Evolutionary conservation across 1,140 invertebrate species (phyloP).

Genomic region (Drosophila saltans): DNA sequence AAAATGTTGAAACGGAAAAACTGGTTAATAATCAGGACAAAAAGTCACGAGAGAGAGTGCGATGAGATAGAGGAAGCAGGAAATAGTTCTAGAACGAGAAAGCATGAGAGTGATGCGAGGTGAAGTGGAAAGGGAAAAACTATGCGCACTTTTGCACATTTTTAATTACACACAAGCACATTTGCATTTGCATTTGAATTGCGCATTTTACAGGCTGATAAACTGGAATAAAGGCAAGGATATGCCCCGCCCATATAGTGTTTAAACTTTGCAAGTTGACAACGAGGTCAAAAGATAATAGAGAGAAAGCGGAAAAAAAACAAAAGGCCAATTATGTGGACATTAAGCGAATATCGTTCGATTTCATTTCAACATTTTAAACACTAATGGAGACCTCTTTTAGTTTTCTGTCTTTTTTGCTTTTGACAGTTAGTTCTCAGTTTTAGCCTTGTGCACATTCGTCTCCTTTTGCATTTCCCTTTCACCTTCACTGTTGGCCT

Average conservation of each 20-base stretch:
- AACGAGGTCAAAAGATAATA: constrained; percentile 40
- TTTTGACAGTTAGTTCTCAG: not conserved
- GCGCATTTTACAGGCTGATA: constrained; percentile 80
- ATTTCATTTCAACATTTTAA: constrained; percentile 32
- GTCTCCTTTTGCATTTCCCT: not conserved
- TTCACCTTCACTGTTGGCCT: not conserved
- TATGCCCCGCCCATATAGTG: constrained; percentile 46
- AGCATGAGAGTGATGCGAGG: not conserved
- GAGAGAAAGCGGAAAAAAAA: constrained; percentile 51
- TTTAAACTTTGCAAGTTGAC: constrained; percentile 73
- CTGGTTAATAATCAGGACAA: constrained; percentile 3
- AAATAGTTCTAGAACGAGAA: not conserved
- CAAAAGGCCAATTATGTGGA: constrained; percentile 41
- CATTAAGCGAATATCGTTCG: constrained; percentile 9
- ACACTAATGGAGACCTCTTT: constrained; percentile 42
- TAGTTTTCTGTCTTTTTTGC: not conserved
- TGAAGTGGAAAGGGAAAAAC: constrained; percentile 22
- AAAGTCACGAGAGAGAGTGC: not conserved
- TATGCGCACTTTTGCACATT: constrained; percentile 61
- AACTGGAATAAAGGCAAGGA: constrained; percentile 70
- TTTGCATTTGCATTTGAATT: constrained; percentile 81
- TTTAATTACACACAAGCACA: constrained; percentile 72
- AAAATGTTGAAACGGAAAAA: constrained; percentile 3
- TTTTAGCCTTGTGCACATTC: too few species aligned
- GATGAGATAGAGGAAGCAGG: not conserved